Evolutionary conservation across 1,140 invertebrate genomes (phyloP), one percentile per base, ranked within the genome.

Genomic region (Drosophila obscura): DNA sequence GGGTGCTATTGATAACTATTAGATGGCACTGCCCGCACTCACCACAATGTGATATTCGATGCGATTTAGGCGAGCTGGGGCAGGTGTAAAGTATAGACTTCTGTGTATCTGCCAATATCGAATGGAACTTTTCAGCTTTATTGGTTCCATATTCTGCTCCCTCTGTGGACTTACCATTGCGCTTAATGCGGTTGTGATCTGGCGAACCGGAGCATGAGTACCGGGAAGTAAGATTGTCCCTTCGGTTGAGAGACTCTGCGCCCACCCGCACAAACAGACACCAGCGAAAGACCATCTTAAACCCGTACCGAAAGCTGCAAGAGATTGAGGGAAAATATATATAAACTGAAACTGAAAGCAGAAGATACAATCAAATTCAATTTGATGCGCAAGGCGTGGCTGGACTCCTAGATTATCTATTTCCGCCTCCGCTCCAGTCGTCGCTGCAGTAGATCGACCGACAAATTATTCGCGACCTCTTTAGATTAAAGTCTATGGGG

Each of bases 261-360:
- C 94, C 94, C 2, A 95, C 92, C 8, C 94, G 93, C 15, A 96
- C 94, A 74, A 94, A 96, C 0, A 95, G 95, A 81, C 96, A 96
- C 92, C 96, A 97, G 63, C 95, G 95, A 91, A 98, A 97, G 83
- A 97, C 96, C 90, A 96, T 95, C 71, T 96, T 96, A 92, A 97
- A 97, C 4, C 97, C 97, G 77, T 96, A 94, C 39, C 97, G 94
- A 92, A 98, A 98, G 92, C 97, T 98, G 92, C 48, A 77, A 67
- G 39, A 8, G 6, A 51, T 22, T 41, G 19, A 31, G n/a, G 11
- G 13, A 26, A 5, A 45, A 55, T n/a, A 50, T 39, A 43, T 51
- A 31, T 16, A 31, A 22, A 28, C 16, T 39, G 35, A 5, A 57
- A n/a, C 19, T 39, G 35, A 5, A 57, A n/a, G n/a, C 5, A 4